Evolutionary conservation across 2,797 vertebrate species (phyloP).

Genomic region (Sebastes nivosus): DNA sequence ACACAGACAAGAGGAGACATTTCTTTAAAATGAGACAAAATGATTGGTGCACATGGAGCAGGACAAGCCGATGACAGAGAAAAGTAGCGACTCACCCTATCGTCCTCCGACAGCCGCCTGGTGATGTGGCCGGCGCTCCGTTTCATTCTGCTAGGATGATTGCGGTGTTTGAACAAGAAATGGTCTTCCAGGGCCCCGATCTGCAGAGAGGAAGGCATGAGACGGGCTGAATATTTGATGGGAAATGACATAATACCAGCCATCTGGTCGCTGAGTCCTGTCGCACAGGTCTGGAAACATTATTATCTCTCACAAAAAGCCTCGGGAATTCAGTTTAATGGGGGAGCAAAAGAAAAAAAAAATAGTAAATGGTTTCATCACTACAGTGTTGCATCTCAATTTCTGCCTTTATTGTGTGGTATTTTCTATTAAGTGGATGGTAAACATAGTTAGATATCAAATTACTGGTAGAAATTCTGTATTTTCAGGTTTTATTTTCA

Average conservation of each 20-base stretch:
- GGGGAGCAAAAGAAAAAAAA: neutral
- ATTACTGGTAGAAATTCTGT: neutral
- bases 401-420: neutral
- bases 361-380: neutral
- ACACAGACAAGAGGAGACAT: neutral
- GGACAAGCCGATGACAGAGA: neutral
- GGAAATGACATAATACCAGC: slow-evolving; percentile 33
- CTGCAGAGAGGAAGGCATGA: slow-evolving; percentile 71
- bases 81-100: slow-evolving; percentile 83
- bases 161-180: slow-evolving; percentile 92
- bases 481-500: neutral
- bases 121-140: slow-evolving; percentile 91
- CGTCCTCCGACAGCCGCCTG: slow-evolving; percentile 92
- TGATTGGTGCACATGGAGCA: too few relatives aligned
- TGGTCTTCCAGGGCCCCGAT: slow-evolving; percentile 96
- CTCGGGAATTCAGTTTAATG: neutral
- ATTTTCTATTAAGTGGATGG: neutral
- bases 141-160: slow-evolving; percentile 89
- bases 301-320: neutral
- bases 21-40: neutral
- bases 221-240: slow-evolving; percentile 19
- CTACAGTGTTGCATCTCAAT: neutral
- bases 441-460: neutral
- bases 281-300: neutral
- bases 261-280: slow-evolving; percentile 11